These are phyloP conservation scores for Sarcophaga peregrina DNA, from an alignment of 1,140 invertebrate genomes.

Conservation along the genomic window DNA sequence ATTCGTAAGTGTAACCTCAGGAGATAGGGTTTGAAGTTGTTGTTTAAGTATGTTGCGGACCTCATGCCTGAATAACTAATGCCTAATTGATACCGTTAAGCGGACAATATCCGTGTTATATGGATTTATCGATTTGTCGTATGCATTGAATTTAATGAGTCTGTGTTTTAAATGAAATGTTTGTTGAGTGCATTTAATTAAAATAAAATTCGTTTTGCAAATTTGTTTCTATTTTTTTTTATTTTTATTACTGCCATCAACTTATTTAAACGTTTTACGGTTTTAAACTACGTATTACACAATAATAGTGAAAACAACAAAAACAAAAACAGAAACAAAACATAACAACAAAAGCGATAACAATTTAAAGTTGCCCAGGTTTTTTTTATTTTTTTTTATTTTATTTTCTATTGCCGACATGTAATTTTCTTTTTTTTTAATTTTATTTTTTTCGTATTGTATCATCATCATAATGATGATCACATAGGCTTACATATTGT, in stretches of 20 bases:
- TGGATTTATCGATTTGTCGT: no score
- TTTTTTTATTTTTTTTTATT: neutral
- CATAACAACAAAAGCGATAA: conserved; percentile 7
- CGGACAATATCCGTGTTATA: no score
- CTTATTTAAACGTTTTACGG: conserved; percentile 8
- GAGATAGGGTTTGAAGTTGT: no score
- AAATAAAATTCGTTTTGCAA: neutral
- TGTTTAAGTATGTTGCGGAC: no score
- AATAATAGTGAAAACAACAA: neutral
- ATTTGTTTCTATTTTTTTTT: neutral
- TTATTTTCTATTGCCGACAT: no score
- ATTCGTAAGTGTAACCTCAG: no score
- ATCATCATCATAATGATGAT: conserved; percentile 26
- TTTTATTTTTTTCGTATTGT: conserved; percentile 33
- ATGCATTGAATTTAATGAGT: no score
- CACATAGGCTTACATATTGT: neutral
- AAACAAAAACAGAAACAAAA: neutral
- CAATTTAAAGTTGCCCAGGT: neutral
- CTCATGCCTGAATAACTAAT: no score
- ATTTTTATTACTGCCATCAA: neutral
- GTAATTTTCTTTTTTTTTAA: neutral
- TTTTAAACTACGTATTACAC: conserved; percentile 12
- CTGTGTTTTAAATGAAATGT: neutral
- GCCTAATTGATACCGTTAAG: no score
- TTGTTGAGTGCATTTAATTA: neutral